Evolutionary conservation across 2,113 vertebrate species (phyloP), one percentile per base, ranked within the genome.

Genomic region (Prionailurus bengalensis): DNA sequence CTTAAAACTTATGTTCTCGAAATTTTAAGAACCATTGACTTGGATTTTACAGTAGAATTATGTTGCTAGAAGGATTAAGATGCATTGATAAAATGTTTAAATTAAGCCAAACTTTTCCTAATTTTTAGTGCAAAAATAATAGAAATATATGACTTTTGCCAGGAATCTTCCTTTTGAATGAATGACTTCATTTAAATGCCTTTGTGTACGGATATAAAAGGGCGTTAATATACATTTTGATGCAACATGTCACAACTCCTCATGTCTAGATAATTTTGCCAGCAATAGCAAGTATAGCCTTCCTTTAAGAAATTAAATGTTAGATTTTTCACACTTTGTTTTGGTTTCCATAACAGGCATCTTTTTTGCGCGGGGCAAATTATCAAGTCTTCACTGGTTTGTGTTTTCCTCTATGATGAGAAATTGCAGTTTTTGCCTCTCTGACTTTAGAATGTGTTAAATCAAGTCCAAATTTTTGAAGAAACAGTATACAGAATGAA

Each of bases 191-290:
- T 89, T 95, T 97, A 96, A 81, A 95, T 27, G 92, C 45, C 80
- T 98, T 97, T 97, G 96, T 98, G 85, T 95, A 83, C 97, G 80
- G 7, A 92, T 92, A 39, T 91, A 58, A 95, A 97, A 91, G 33
- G 51, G 92, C 98, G 97, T 97, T 98, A 98, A 98, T 98, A 90
- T 91, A 78, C 95, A 85, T 98, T 98, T 98, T 98, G 95, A 97
- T 96, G 94, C 25, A 98, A 96, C 85, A 96, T 17, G 1, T 39
- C 71, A 98, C 74, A 97, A 87, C 48, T 97, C 87, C 94, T 98
- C 91, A 96, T 98, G 97, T 88, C 85, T 97, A 19, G 86, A 73
- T 97, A 95, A 94, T 94, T 98, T 97, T 76, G 97, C 88, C 82
- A 98, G 85, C 86, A 68, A 65, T 92, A 96, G 76, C 63, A 98